Base-by-base conservation (phyloP, 2,797 vertebrate genomes). In the Fringilla coelebs region DNA sequence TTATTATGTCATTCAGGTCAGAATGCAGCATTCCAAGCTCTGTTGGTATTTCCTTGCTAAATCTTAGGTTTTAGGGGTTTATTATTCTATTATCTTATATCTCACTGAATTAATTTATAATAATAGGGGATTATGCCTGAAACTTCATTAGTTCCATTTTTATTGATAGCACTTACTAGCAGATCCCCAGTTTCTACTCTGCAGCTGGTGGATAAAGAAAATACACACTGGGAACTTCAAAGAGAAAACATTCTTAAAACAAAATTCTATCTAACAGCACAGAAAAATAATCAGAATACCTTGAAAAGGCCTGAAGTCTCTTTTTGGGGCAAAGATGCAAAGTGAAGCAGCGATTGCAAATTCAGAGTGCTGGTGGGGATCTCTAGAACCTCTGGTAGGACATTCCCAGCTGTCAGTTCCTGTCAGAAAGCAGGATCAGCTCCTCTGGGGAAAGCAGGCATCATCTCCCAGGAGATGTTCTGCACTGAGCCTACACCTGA, bases 61-160 rank as follows among this genome's bases (percentile, higher is more conserved):
- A 94, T 89, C 72, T 63, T 81, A 92, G 28, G 84, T 88, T 95
- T 93, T 89, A 94, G 84, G 67, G 38, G 60, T 75, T 96, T 94
- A 93, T 95, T 94, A 75, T n/a, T 94, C 73, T 74, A 66, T 88
- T 96, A 89, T 89, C 83, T 93, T 93, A 84, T 32, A 92, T 57
- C 57, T 90, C 67, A 63, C 57, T 92, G 55, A 93, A 73, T 6
- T 90, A 34, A 76, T 78, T 38, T 86, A 62, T 89, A 86, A 95
- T 88, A 92, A 92, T 78, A 43, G 67, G 66, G 81, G 91, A 94
- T 87, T 96, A 91, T 84, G 74, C 55, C 73, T 83, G 75, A 85
- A 83, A 92, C 46, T 89, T 97, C 96, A 95, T 96, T 94, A 95
- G 89, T 67, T 73, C 70, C 85, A 40, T 94, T 96, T 90, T 96